Base-by-base conservation (phyloP, 2,113 vertebrate species). In the Chaetodon trifascialis region DNA sequence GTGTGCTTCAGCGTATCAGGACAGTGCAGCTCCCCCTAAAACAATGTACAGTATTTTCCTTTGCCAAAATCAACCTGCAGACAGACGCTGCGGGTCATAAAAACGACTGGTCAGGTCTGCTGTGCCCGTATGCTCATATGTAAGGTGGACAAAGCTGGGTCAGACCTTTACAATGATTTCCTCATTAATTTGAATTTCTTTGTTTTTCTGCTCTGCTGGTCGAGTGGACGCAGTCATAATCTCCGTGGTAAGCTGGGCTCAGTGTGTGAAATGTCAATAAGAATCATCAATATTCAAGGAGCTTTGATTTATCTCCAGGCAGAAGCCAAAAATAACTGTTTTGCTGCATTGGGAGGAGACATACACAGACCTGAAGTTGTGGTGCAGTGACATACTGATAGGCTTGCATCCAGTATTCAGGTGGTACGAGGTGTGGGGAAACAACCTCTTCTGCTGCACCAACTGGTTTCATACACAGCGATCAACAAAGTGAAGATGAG, bases 191-290 rank as follows among this genome's bases (percentile, higher is more conserved):
- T 56, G 14, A 65, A 25, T 25, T n/a, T 63, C 5, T 59, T 12
- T 8, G 44, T 0, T 36, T 36, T 67, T 47, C 17, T 58, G 12
- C 7, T 72, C n/a, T 14, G n/a, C 19, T 56, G 19, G 14, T 11
- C 16, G 2, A n/a, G 10, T 42, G n/a, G 56, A 21, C 14, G 19
- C 10, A 60, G 2, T 4, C 30, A 11, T 25, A 42, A 42, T 62
- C 42, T 23, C 58, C 16, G 30, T 0, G 1, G 71, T 67, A 25
- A 23, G 36, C 23, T n/a, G 9, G 17, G 59, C 7, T 47, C 11
- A 34, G 49, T 15, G 44, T 68, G 63, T 40, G 56, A 84, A 69
- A 60, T 62, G 36, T 78, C 21, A 63, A 1, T 70, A 17, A 62
- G 21, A 25, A 73, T 8, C 25, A 52, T 62, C 19, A 64, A 21